These are phyloP conservation scores for Xylophagus ater DNA, from an alignment of 2,888 invertebrate species.

Conservation along the genomic window DNA sequence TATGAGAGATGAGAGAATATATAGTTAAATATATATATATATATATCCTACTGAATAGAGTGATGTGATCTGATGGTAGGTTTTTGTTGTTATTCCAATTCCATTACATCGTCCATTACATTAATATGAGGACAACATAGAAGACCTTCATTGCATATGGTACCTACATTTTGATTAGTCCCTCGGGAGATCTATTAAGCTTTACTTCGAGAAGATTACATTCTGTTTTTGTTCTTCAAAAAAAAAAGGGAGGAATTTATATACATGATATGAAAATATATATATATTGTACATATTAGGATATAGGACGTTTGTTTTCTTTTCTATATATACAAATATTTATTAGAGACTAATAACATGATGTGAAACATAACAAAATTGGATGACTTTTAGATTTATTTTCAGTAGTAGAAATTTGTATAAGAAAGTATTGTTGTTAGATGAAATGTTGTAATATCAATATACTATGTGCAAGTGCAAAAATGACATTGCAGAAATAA, in stretches of 20 bases:
- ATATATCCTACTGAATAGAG: neutral
- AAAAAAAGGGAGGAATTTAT: conserved; percentile 6
- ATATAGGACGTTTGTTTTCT: no score
- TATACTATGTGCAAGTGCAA: no score
- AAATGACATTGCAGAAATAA: no score
- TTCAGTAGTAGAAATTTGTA: no score
- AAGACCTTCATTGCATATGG: conserved; percentile 16
- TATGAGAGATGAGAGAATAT: no score
- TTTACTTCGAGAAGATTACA: conserved; percentile 17
- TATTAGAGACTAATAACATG: conserved; percentile 16
- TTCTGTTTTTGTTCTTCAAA: conserved; percentile 11
- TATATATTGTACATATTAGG: no score
- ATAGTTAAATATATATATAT: conserved; percentile 8
- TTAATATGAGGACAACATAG: conserved; percentile 15
- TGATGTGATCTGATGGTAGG: conserved; percentile 2
- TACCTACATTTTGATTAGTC: conserved; percentile 18
- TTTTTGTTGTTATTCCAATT: conserved; percentile 13
- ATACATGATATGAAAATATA: neutral
- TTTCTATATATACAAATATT: conserved; percentile 14
- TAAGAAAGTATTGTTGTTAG: no score
- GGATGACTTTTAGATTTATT: conserved; percentile 12
- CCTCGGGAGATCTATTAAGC: conserved; percentile 18
- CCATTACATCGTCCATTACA: conserved; percentile 17
- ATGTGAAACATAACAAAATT: conserved; percentile 16
- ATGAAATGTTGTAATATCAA: no score